Evolutionary conservation across 2,797 vertebrate genomes (phyloP).

Genomic region (Rhinatrema bivittatum): DNA sequence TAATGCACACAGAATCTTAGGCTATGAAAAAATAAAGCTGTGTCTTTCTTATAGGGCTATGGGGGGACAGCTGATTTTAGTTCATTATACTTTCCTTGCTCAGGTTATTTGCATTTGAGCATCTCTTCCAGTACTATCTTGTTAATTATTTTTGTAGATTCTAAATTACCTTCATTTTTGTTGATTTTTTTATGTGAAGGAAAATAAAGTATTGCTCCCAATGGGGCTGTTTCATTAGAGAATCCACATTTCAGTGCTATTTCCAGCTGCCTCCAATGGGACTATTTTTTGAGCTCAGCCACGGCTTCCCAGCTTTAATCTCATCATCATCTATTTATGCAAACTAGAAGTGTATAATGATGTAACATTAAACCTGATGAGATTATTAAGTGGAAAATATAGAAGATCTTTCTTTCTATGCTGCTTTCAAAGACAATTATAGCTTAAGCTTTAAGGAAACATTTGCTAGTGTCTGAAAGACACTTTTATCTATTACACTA

Average conservation of each 20-base stretch:
- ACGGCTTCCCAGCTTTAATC: slow-evolving; percentile 26
- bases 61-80: too few relatives aligned
- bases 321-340: slow-evolving; percentile 49
- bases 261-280: slow-evolving; percentile 37
- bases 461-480: too few relatives aligned
- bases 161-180: slow-evolving; percentile 1
- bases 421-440: slow-evolving; percentile 8
- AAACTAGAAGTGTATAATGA: slow-evolving; percentile 40
- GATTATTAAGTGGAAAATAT: slow-evolving; percentile 32
- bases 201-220: slow-evolving; percentile 43
- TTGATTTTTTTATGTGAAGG: too few relatives aligned
- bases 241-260: slow-evolving; percentile 41
- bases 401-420: slow-evolving; percentile 14
- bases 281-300: slow-evolving; percentile 19
- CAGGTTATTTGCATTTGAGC: too few relatives aligned
- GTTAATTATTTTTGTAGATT: background rate
- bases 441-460: slow-evolving; percentile 4
- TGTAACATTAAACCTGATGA: slow-evolving; percentile 32
- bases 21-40: too few relatives aligned
- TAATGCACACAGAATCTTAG: too few relatives aligned
- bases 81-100: too few relatives aligned
- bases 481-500: too few relatives aligned
- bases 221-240: slow-evolving; percentile 24
- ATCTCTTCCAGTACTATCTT: too few relatives aligned
- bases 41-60: too few relatives aligned